These are phyloP conservation scores for Alosa sapidissima DNA, from an alignment of 2,797 vertebrate species.

Conservation along the genomic window DNA sequence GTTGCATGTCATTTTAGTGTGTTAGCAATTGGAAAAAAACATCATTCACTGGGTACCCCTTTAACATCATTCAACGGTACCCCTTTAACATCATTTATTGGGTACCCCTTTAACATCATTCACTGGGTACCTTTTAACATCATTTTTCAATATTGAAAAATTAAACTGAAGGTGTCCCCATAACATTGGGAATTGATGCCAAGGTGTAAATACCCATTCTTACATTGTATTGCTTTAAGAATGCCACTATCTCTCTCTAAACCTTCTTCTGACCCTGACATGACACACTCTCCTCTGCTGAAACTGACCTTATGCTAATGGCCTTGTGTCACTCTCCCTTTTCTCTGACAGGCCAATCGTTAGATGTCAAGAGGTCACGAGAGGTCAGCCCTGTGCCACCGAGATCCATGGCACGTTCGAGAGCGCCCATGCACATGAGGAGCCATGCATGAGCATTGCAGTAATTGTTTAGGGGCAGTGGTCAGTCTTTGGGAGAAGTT, in stretches of 20 bases:
- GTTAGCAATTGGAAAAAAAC: too few relatives aligned
- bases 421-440: not conserved
- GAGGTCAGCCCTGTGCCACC: not conserved
- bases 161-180: too few relatives aligned
- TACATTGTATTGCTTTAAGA: not conserved
- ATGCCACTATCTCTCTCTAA: not conserved
- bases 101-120: too few relatives aligned
- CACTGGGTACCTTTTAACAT: not conserved
- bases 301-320: not conserved
- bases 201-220: not conserved
- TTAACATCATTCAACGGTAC: too few relatives aligned
- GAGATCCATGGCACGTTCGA: not conserved
- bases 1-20: too few relatives aligned
- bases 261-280: not conserved
- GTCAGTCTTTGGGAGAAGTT: not conserved
- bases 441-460: not conserved
- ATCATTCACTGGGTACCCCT: too few relatives aligned
- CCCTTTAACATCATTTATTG: too few relatives aligned
- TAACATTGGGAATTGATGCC: too few relatives aligned
- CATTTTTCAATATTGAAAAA: not conserved
- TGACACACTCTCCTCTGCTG: not conserved
- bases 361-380: not conserved
- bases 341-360: not conserved
- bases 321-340: not conserved
- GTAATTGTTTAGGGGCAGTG: not conserved